Evolutionary conservation across 1,140 invertebrate genomes (phyloP).

Genomic region (Drosophila nigrodunni): DNA sequence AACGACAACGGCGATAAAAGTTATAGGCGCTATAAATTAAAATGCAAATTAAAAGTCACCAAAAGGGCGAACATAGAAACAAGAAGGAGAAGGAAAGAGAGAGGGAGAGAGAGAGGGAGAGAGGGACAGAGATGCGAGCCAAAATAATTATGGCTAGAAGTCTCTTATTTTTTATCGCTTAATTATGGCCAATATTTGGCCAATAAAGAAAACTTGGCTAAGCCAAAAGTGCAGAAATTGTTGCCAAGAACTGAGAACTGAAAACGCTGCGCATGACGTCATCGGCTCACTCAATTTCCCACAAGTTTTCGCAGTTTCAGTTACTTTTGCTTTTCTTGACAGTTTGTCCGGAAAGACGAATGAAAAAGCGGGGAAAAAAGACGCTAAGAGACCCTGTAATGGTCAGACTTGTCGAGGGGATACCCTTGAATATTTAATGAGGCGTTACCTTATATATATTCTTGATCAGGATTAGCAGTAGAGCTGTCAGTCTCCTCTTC

Average conservation of each 20-base stretch:
- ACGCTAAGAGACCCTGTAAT: too few species aligned
- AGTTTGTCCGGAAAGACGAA: conserved; percentile 2
- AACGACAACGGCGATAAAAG: conserved; percentile 63
- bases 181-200: conserved; percentile 78
- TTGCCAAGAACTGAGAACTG: conserved; percentile 16
- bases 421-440: too few species aligned
- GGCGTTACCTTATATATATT: too few species aligned
- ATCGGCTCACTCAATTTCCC: conserved; percentile 32
- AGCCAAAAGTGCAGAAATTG: conserved; percentile 27
- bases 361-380: not conserved
- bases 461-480: too few species aligned
- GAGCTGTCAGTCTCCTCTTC: too few species aligned
- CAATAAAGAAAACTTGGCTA: conserved; percentile 65
- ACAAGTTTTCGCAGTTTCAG: not conserved
- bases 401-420: too few species aligned
- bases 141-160: conserved; percentile 62
- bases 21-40: conserved; percentile 79
- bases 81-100: not conserved
- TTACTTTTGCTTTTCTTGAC: not conserved
- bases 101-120: not conserved
- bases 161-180: conserved; percentile 58
- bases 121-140: not conserved
- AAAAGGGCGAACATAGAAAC: conserved; percentile 13
- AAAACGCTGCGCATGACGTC: conserved; percentile 29
- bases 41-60: conserved; percentile 76